Evolutionary conservation across 2,797 vertebrate genomes (phyloP).

Genomic region (Manis crassicaudata): DNA sequence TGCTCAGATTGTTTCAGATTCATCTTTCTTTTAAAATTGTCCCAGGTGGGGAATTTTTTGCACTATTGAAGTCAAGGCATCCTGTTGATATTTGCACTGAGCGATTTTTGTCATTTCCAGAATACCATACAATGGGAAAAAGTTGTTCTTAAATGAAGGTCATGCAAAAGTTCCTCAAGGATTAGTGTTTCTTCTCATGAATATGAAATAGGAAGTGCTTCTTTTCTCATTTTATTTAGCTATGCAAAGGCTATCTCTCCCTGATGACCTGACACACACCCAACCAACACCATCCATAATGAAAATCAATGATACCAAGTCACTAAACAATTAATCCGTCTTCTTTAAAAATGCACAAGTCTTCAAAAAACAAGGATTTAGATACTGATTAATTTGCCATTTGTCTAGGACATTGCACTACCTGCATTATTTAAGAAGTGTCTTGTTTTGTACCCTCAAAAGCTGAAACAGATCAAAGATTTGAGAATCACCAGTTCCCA

Average conservation of each 20-base stretch:
- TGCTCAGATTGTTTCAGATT: constrained; percentile 24
- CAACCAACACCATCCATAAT: constrained; percentile 88
- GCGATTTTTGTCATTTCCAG: constrained; percentile 56
- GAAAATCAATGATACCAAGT: constrained; percentile 92
- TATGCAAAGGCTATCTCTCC: constrained; percentile 87
- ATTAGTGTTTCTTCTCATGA: constrained; percentile 75
- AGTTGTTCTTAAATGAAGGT: constrained; percentile 80
- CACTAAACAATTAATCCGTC: constrained; percentile 91
- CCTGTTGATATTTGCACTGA: not conserved
- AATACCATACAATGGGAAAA: constrained; percentile 50
- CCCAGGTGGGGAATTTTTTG: not conserved
- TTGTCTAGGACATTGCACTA: constrained; percentile 86
- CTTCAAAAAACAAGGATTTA: constrained; percentile 86
- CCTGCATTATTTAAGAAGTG: constrained; percentile 87
- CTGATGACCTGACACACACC: constrained; percentile 87
- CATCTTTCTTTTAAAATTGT: constrained; percentile 35
- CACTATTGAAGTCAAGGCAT: constrained; percentile 1
- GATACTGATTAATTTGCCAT: constrained; percentile 90
- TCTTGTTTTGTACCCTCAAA: constrained; percentile 78
- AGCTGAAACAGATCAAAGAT: constrained; percentile 81
- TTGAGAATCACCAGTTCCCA: constrained; percentile 36
- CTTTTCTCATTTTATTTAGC: constrained; percentile 86
- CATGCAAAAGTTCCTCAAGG: constrained; percentile 79
- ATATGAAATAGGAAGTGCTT: constrained; percentile 82
- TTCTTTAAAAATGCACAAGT: constrained; percentile 89